Percentiles rank a stretch among this genome's conserved stretches.
Conservation (phyloP, 2,113 vertebrate species). For the Brachirus orientalis region DNA sequence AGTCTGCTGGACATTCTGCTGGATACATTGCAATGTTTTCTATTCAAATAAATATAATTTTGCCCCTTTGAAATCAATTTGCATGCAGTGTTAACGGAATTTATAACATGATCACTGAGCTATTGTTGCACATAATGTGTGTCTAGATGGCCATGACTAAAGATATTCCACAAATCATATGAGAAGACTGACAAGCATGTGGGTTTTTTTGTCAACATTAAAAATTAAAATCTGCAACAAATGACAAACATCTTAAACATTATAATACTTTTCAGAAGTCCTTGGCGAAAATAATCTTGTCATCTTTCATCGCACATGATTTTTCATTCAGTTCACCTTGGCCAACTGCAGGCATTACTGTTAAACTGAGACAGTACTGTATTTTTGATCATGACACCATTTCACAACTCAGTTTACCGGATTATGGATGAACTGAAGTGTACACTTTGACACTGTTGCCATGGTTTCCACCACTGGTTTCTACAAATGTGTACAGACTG, state of each 20-base stretch:
- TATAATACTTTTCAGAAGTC: not conserved
- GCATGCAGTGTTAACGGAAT: not conserved
- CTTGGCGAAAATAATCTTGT: conserved; percentile 1
- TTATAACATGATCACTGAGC: not conserved
- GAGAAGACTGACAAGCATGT: not conserved
- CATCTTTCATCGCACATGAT: conserved; percentile 4
- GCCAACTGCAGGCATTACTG: not conserved
- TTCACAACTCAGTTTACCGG: conserved; percentile 5
- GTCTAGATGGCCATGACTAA: not conserved
- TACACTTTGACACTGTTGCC: conserved; percentile 7
- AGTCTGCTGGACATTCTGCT: too few relatives aligned
- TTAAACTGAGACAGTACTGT: not conserved
- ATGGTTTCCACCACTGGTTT: not conserved
- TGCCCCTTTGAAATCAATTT: not conserved
- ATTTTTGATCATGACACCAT: not conserved
- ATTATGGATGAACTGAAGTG: not conserved
- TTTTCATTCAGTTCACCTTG: not conserved
- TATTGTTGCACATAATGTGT: not conserved
- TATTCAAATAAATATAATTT: not conserved
- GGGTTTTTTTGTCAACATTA: too few relatives aligned
- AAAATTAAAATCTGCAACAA: not conserved
- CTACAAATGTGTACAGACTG: not conserved
- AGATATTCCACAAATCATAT: not conserved
- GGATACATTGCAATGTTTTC: too few relatives aligned
- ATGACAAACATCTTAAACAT: not conserved